Evolutionary conservation across 2,113 vertebrate genomes (phyloP).

Genomic region (Tamias sibiricus): DNA sequence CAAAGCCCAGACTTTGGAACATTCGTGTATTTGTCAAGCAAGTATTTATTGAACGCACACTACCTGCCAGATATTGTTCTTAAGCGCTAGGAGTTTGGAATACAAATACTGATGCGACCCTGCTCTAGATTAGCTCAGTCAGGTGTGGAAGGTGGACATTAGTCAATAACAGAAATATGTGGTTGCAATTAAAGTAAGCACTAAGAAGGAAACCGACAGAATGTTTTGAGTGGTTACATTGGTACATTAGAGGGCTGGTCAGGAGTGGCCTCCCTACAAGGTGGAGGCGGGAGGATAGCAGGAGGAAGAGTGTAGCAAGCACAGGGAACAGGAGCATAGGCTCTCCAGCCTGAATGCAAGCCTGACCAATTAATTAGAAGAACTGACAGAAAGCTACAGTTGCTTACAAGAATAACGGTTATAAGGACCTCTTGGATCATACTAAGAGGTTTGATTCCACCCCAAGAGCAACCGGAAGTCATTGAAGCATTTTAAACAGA

Average conservation of each 20-base stretch:
- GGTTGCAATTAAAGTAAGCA: no score
- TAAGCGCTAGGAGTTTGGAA: background rate
- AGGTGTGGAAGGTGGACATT: background rate
- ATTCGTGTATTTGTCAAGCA: background rate
- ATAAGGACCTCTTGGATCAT: background rate
- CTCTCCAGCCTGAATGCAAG: background rate
- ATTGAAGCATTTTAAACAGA: background rate
- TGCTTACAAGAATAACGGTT: background rate
- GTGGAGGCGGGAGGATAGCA: background rate
- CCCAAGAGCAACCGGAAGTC: background rate
- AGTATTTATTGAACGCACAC: background rate
- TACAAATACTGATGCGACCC: background rate
- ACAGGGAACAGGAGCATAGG: background rate
- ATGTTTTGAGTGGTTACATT: background rate
- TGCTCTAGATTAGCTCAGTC: background rate
- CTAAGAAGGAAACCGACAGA: background rate
- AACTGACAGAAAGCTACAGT: background rate
- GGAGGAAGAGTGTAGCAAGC: background rate
- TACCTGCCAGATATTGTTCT: background rate
- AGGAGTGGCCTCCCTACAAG: background rate
- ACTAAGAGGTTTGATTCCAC: background rate
- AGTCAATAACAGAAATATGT: background rate
- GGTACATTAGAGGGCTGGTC: background rate
- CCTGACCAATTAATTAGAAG: background rate
- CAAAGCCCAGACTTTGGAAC: background rate